Evolutionary conservation across 2,888 invertebrate genomes (phyloP).

Genomic region (Trypoxylon attenuatum): DNA sequence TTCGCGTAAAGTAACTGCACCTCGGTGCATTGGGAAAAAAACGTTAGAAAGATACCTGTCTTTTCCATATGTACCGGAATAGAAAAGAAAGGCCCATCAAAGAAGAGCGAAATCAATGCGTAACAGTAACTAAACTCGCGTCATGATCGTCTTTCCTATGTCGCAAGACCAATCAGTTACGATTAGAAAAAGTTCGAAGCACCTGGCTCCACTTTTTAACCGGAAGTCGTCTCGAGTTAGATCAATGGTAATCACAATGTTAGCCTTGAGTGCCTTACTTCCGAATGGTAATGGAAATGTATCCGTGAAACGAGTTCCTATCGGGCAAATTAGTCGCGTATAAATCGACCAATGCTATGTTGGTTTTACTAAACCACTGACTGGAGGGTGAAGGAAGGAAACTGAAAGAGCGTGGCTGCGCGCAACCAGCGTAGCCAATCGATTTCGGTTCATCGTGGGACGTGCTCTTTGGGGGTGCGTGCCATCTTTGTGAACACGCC

Average conservation of each 20-base stretch:
- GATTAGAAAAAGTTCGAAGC: conserved; percentile 12
- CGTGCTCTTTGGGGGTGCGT: conserved; percentile 53
- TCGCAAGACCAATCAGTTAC: background rate
- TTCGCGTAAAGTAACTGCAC: too few relatives aligned
- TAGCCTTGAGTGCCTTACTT: conserved; percentile 27
- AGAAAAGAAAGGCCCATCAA: background rate
- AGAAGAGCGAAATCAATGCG: background rate
- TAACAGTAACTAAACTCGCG: background rate
- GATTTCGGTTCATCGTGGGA: conserved; percentile 60
- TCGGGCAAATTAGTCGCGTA: conserved; percentile 10
- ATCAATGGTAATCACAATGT: background rate
- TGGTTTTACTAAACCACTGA: conserved; percentile 17
- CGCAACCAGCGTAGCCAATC: conserved; percentile 65
- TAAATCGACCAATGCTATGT: conserved; percentile 4
- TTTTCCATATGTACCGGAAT: too few relatives aligned
- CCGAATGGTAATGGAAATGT: conserved; percentile 13
- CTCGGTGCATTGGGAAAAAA: too few relatives aligned
- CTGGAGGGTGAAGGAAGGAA: conserved; percentile 30
- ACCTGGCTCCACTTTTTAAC: conserved; percentile 33
- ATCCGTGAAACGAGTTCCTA: conserved; percentile 26
- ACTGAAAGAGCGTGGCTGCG: conserved; percentile 33
- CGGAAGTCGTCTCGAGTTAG: conserved; percentile 21
- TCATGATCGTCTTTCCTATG: background rate
- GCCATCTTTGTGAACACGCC: conserved; percentile 54
- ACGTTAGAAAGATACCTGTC: too few relatives aligned